These are phyloP conservation scores for Thera britannica DNA, from an alignment of 2,888 invertebrate species.

Conservation along the genomic window DNA sequence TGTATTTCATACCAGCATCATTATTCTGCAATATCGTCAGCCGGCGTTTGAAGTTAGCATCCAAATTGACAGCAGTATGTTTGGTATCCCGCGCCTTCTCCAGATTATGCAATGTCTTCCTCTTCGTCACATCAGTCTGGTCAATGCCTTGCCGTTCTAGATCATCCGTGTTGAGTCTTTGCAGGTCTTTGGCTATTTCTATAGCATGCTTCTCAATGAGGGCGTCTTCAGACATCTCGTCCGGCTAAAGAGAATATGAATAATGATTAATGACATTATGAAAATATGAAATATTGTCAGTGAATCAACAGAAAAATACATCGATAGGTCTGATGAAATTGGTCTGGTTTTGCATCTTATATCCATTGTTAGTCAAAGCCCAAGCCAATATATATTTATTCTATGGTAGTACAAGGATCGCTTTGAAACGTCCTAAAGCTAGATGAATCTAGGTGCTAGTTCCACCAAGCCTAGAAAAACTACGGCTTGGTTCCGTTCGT, in stretches of 20 bases:
- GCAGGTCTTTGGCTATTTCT: slow-evolving; percentile 94
- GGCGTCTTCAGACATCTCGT: slow-evolving; percentile 93
- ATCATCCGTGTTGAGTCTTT: slow-evolving; percentile 92
- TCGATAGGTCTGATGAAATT: too few species aligned
- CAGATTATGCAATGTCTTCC: slow-evolving; percentile 94
- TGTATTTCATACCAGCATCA: slow-evolving; percentile 69
- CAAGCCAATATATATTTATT: too few species aligned
- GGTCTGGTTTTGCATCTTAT: too few species aligned
- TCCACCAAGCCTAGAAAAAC: too few species aligned
- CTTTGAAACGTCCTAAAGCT: too few species aligned
- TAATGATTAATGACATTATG: too few species aligned
- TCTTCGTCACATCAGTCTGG: slow-evolving; percentile 90
- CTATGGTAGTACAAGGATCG: too few species aligned
- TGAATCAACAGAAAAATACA: too few species aligned
- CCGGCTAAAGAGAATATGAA: slow-evolving; percentile 73
- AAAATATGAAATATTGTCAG: too few species aligned
- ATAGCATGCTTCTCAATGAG: slow-evolving; percentile 94
- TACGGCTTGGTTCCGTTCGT: too few species aligned
- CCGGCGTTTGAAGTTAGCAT: slow-evolving; percentile 96
- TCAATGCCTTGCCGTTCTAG: slow-evolving; percentile 89
- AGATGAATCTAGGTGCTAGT: too few species aligned
- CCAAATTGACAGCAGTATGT: slow-evolving; percentile 93
- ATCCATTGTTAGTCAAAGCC: too few species aligned
- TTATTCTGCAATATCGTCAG: slow-evolving; percentile 92
- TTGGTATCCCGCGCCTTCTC: slow-evolving; percentile 93